Evolutionary conservation across 2,888 invertebrate genomes (phyloP).

Genomic region (Diaperis boleti): DNA sequence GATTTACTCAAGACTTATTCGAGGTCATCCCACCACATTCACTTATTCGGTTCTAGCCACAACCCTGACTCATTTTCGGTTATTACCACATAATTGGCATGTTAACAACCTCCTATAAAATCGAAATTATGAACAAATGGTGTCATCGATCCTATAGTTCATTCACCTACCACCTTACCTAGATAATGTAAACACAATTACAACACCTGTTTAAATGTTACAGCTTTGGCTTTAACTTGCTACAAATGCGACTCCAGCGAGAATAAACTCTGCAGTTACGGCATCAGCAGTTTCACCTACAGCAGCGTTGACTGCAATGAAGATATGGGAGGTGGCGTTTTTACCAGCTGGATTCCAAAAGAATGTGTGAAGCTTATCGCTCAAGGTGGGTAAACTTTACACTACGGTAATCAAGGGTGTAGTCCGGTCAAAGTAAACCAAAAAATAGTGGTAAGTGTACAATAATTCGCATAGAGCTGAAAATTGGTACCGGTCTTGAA

Average conservation of each 20-base stretch:
- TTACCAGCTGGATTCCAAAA: slow-evolving; percentile 47
- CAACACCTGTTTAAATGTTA: slow-evolving; percentile 38
- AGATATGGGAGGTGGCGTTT: slow-evolving; percentile 46
- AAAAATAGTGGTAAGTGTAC: too few species aligned
- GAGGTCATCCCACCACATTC: too few species aligned
- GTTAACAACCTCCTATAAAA: not conserved
- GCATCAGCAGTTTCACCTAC: slow-evolving; percentile 58
- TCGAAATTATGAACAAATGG: not conserved
- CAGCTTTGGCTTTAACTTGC: slow-evolving; percentile 52
- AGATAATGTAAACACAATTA: not conserved
- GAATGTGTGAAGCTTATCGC: slow-evolving; percentile 57
- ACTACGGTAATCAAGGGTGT: too few species aligned
- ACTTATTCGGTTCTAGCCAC: not conserved
- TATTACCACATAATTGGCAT: not conserved
- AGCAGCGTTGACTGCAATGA: slow-evolving; percentile 55
- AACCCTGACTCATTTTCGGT: not conserved
- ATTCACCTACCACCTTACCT: not conserved
- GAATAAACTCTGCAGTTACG: slow-evolving; percentile 54
- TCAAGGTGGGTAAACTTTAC: too few species aligned
- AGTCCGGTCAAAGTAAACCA: too few species aligned
- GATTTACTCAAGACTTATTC: too few species aligned
- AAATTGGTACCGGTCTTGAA: not conserved
- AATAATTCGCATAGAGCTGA: too few species aligned
- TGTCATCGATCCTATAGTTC: not conserved
- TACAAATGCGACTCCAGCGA: slow-evolving; percentile 58